These are phyloP conservation scores for Psix sp. DNA, from an alignment of 1,140 invertebrate genomes.

Conservation along the genomic window DNA sequence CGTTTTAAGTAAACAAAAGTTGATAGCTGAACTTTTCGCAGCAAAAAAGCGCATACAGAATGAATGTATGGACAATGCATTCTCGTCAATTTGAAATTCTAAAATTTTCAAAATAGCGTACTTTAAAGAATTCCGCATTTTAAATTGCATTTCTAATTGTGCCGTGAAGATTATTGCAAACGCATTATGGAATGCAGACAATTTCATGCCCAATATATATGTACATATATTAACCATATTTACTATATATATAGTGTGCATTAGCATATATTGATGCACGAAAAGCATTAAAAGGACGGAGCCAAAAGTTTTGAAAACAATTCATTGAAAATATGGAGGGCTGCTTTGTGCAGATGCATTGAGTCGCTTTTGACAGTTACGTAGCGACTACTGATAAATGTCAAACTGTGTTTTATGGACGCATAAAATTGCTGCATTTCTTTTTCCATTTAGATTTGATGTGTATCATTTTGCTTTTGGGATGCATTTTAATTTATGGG, in stretches of 20 bases:
- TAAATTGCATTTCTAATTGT: constrained; percentile 20
- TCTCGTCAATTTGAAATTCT: background rate
- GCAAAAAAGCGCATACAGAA: too few species aligned
- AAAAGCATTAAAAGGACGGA: constrained; percentile 16
- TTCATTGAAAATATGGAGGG: too few species aligned
- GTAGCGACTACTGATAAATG: background rate
- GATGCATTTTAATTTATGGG: too few species aligned
- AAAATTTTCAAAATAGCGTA: background rate
- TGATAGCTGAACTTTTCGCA: too few species aligned
- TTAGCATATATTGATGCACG: constrained; percentile 36
- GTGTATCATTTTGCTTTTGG: too few species aligned
- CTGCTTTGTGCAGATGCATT: constrained; percentile 16
- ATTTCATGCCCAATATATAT: constrained; percentile 34
- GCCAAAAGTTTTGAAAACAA: constrained; percentile 5
- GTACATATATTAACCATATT: constrained; percentile 22
- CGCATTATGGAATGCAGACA: background rate
- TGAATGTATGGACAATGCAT: too few species aligned
- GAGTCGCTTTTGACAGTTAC: constrained; percentile 1
- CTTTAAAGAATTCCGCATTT: constrained; percentile 7
- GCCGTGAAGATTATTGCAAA: constrained; percentile 2
- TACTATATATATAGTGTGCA: constrained; percentile 4
- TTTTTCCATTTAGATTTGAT: too few species aligned
- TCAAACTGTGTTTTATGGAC: too few species aligned
- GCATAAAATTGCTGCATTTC: too few species aligned
- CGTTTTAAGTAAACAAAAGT: too few species aligned